Evolutionary conservation across 2,797 vertebrate genomes (phyloP).

Genomic region (Onychomys torridus): DNA sequence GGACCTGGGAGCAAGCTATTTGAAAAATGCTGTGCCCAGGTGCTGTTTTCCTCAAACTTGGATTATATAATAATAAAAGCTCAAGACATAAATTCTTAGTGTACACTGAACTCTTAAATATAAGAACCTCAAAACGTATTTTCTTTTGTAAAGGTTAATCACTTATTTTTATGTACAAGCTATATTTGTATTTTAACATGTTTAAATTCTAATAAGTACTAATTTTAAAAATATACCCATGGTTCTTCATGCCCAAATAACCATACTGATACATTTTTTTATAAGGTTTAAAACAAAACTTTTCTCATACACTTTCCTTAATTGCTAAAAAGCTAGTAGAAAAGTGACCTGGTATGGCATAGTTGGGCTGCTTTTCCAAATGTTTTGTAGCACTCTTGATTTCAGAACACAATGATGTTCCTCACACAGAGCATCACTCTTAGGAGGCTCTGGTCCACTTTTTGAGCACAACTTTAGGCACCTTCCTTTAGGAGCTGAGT

Average conservation of each 20-base stretch:
- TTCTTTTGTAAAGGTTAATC: background rate
- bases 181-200: background rate
- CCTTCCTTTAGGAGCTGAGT: slow-evolving; percentile 37
- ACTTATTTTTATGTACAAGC: background rate
- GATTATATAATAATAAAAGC: background rate
- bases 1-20: background rate
- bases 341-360: background rate
- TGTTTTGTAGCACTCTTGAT: background rate
- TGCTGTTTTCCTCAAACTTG: background rate
- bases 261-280: background rate
- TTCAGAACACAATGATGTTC: background rate
- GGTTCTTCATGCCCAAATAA: background rate
- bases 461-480: background rate
- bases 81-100: background rate
- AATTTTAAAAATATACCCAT: background rate
- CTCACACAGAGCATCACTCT: background rate
- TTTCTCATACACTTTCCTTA: background rate
- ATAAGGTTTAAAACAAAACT: background rate
- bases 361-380: background rate
- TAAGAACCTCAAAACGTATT: background rate
- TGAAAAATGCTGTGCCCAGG: background rate
- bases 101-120: background rate
- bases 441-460: background rate
- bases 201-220: slow-evolving; percentile 3
- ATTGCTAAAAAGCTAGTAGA: slow-evolving; percentile 25